phyloP scores from a whole-genome alignment of 1,140 invertebrate species.

The Drosophila seguyi region DNA sequence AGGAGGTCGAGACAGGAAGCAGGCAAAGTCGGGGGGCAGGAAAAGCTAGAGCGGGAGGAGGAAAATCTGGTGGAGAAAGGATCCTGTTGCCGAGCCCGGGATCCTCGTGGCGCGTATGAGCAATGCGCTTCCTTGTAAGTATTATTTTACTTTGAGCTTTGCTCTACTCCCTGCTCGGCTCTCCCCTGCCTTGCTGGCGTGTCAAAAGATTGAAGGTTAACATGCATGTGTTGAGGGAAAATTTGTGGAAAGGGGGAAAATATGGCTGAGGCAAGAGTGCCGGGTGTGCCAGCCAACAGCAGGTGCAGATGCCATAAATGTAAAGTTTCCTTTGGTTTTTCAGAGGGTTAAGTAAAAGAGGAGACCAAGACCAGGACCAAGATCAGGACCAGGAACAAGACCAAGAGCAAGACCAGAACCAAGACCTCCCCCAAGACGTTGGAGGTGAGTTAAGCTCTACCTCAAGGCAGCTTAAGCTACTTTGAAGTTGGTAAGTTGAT shows the following conservation, averaged over 20 bases:
- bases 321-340: conserved; percentile 51
- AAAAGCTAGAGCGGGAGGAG: background rate
- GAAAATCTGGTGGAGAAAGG: conserved; percentile 18
- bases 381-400: background rate
- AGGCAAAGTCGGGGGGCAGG: background rate
- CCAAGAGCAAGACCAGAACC: background rate
- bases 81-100: conserved; percentile 25
- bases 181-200: conserved; percentile 16
- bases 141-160: conserved; percentile 72
- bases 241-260: conserved; percentile 5
- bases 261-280: background rate
- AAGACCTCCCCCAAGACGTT: background rate
- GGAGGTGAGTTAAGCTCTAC: conserved; percentile 43
- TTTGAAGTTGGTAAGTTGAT: conserved; percentile 52
- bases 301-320: conserved; percentile 80
- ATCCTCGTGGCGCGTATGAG: conserved; percentile 59
- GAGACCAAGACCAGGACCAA: background rate
- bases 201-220: conserved; percentile 78
- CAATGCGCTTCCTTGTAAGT: conserved; percentile 55
- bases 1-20: no score
- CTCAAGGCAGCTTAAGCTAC: conserved; percentile 38
- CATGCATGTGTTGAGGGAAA: conserved; percentile 19
- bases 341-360: conserved; percentile 7
- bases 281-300: conserved; percentile 25
- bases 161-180: conserved; percentile 14